Base-by-base conservation (phyloP, 2,797 vertebrate species). In the Oreochromis mossambicus region DNA sequence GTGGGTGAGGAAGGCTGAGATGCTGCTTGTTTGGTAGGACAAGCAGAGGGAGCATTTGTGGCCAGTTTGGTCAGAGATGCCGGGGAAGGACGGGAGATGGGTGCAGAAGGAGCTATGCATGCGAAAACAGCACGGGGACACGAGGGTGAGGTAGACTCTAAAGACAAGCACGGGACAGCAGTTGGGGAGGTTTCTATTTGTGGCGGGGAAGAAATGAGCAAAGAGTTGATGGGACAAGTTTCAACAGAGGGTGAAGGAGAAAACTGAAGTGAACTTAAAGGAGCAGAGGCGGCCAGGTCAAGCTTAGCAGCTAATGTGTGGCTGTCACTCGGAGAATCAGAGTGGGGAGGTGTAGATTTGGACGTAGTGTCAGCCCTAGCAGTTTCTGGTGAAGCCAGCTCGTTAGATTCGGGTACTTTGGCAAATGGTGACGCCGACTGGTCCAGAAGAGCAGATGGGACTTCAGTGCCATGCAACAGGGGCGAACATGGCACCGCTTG, bases 201-300 rank as follows among this genome's bases (percentile, higher is more conserved):
- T 24, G 77, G 75, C 14, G 83, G 80, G n/a, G 79, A 63, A 11
- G 86, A 82, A 48, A 77, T 32, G 0, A 79, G 50, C 11, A 84
- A 19, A 26, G 66, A 83, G 21, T 63, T 2, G 61, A 68, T 2
- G 9, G 81, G 51, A 38, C 73, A 32, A 1, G 68, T 4, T 26
- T 90, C 87, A 32, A 50, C 41, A 32, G 89, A 79, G 17, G 87
- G 77, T 14, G 88, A 89, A 21, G 78, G 78, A 12, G 90, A 91
- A 41, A 85, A 43, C 54, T 79, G 38, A 38, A 82, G 82, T 1
- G 73, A 86, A 76, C 78, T 46, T 11, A 70, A 46, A 3, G 89
- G 84, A 68, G 50, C 52, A 26, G 82, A 38, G 3, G 82, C 58
- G 41, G 36, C 26, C 38, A 75, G 38, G 34, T 63, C 50, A 9